Percentiles rank a stretch among this genome's conserved stretches.
Evolutionary conservation across 1,140 invertebrate genomes (phyloP).

Genomic region (Bombus superbus): DNA sequence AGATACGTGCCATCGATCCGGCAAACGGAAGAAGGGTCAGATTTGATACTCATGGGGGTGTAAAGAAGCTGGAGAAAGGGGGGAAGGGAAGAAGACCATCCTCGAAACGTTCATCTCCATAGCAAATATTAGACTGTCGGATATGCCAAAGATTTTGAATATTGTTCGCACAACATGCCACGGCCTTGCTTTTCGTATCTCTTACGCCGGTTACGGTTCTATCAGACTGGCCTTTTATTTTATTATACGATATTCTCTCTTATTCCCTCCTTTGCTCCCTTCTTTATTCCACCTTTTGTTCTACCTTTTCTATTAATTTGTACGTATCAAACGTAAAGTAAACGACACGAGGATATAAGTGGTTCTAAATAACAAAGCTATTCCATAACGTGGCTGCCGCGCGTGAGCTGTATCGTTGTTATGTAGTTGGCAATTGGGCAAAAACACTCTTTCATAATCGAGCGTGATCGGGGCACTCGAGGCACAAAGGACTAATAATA

Average conservation of each 20-base stretch:
- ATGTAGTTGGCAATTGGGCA: neutral
- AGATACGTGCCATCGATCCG: neutral
- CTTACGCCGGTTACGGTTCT: conserved; percentile 18
- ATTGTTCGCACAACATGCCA: conserved; percentile 75
- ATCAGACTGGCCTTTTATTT: conserved; percentile 50
- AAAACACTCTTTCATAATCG: neutral
- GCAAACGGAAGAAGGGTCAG: neutral
- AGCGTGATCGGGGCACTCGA: neutral
- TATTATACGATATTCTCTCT: conserved; percentile 26
- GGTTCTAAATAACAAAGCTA: neutral
- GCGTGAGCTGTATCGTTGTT: neutral
- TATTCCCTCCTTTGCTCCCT: neutral
- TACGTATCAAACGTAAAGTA: neutral
- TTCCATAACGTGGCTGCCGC: neutral
- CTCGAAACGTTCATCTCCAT: conserved; percentile 70
- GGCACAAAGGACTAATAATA: conserved; percentile 23
- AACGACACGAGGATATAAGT: too few species aligned
- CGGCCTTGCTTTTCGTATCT: conserved; percentile 69
- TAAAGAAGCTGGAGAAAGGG: conserved; percentile 3
- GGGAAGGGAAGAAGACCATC: neutral
- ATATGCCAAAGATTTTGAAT: conserved; percentile 74
- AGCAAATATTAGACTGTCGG: conserved; percentile 76
- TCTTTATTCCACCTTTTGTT: too few species aligned
- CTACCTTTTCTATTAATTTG: neutral
- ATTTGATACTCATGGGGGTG: neutral